Base-by-base conservation (phyloP, 2,888 invertebrate species). In the Dryadula phaetusa region DNA sequence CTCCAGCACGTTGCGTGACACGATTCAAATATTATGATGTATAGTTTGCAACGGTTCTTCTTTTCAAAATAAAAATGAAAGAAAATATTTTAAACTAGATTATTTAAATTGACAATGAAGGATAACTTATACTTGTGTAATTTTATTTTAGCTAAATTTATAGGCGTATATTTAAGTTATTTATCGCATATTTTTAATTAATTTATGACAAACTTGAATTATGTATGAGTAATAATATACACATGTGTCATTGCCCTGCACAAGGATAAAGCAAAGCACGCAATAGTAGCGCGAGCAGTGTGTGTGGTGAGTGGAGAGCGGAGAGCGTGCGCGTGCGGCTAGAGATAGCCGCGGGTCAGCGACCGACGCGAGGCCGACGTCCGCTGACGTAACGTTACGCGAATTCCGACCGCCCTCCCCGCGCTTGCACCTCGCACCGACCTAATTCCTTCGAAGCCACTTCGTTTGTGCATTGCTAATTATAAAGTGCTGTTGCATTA, bases 381-480 rank as follows among this genome's bases (percentile, higher is more conserved):
- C 88, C 92, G 87, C 90, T 92, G 92, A 92, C 92, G 92, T 92
- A 92, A 92, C 87, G 85, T 90, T 90, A 90, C 87, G 92, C 91
- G 90, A 89, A 91, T 90, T 89, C 90, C 89, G 81, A 84, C 81
- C 77, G 76, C 75, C 74, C 78, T 62, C 80, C 69, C 75, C 76
- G 75, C 70, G 76, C 79, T 71, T 76, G 75, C 78, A 82, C 77
- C 76, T 77, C 83, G 79, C 83, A 79, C 76, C 91, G 92, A 91
- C 92, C 92, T 80, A 92, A 91, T 92, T 92, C 91, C 89, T 89
- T 82, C 81, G 86, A 88, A 90, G 90, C 87, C 88, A 89, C 88
- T 89, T 85, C 83, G 82, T 86, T 88, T 88, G 85, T 88, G 89
- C 89, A 89, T 86, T 86, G 85, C 88, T 92, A 90, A 91, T 90